These are phyloP conservation scores for Chrysina gloriosa DNA, from an alignment of 2,888 invertebrate genomes.

Conservation along the genomic window DNA sequence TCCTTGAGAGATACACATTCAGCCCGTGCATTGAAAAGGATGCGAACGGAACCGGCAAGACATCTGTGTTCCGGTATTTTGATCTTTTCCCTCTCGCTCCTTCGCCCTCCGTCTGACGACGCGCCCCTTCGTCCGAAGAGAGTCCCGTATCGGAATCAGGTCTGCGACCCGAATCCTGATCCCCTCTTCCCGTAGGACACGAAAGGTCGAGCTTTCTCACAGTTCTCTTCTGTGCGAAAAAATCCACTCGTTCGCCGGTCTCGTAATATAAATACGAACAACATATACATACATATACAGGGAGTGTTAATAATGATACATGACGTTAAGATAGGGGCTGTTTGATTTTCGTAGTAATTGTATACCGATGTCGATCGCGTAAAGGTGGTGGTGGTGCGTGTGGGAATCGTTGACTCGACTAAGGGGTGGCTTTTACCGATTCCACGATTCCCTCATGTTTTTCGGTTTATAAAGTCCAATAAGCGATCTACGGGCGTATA, in stretches of 20 bases:
- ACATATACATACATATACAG: background rate
- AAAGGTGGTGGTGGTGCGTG: background rate
- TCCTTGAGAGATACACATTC: too few relatives aligned
- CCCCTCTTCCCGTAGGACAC: background rate
- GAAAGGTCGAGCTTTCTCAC: constrained; percentile 7
- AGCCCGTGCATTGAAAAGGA: too few relatives aligned
- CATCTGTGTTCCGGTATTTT: constrained; percentile 19
- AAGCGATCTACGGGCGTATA: background rate
- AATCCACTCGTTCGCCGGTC: too few relatives aligned
- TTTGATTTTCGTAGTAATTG: constrained; percentile 20
- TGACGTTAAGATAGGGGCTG: background rate
- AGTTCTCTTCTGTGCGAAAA: constrained; percentile 18
- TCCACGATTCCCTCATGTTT: constrained; percentile 13
- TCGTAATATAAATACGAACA: too few relatives aligned
- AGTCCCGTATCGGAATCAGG: constrained; percentile 21
- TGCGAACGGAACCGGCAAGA: background rate
- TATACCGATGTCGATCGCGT: background rate
- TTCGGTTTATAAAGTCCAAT: background rate
- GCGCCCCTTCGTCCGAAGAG: background rate
- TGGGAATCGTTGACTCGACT: constrained; percentile 14
- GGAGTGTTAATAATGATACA: too few relatives aligned
- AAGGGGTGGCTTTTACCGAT: constrained; percentile 2
- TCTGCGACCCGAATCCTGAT: background rate
- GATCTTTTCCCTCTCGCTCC: background rate
- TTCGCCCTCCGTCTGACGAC: too few relatives aligned